These are phyloP conservation scores for Tinea semifulvella DNA, from an alignment of 2,888 invertebrate species.

Conservation along the genomic window DNA sequence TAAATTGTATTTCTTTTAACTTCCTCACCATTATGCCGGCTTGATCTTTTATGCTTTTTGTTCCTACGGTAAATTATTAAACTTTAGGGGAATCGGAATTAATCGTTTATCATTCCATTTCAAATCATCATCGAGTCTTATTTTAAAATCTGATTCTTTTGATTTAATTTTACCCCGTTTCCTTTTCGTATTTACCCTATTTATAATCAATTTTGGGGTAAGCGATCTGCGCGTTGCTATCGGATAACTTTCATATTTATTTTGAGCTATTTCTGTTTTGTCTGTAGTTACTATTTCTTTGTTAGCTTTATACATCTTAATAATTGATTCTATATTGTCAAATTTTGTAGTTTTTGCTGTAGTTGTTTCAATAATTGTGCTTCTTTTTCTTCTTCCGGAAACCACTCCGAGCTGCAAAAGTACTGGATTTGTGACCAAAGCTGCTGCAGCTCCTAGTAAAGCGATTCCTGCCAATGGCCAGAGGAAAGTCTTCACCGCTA, in stretches of 20 bases:
- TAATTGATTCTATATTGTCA: no score
- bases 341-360: background rate
- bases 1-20: no score
- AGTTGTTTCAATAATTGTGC: conserved; percentile 23
- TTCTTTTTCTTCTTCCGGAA: conserved; percentile 66
- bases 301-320: no score
- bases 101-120: conserved; percentile 16
- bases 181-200: conserved; percentile 12
- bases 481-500: conserved; percentile 70
- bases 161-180: conserved; percentile 17
- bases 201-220: background rate
- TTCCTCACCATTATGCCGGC: no score
- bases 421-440: conserved; percentile 79
- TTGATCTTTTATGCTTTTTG: no score
- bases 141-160: conserved; percentile 21
- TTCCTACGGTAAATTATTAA: conserved; percentile 19
- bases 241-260: conserved; percentile 10
- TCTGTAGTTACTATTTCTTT: background rate
- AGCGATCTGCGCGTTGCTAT: background rate
- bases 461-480: conserved; percentile 83
- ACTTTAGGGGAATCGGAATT: conserved; percentile 34
- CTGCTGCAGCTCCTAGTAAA: conserved; percentile 82
- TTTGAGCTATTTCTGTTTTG: background rate
- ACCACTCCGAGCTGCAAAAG: conserved; percentile 81
- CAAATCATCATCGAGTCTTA: conserved; percentile 19